A percentile compares a stretch with the other conserved stretches of the same genome.
Conservation (phyloP, 2,797 vertebrate genomes). For the Onychomys leucogaster region DNA sequence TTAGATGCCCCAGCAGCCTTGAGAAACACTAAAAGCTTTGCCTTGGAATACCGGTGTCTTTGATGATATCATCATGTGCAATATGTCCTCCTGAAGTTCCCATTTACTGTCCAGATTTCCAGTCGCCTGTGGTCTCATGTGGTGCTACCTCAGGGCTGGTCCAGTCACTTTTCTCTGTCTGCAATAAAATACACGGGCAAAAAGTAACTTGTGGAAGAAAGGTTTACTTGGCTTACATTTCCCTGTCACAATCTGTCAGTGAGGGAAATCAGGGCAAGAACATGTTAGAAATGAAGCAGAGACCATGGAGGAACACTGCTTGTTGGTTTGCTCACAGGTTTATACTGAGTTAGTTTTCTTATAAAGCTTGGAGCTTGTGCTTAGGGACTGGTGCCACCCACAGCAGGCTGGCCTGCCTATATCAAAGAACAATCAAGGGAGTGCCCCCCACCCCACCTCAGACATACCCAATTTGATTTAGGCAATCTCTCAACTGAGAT, state of each 20-base stretch:
- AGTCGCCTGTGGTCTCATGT: neutral
- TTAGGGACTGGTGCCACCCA: neutral
- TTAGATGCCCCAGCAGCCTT: neutral
- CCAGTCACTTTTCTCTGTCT: neutral
- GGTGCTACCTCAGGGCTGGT: neutral
- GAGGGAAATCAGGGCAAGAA: neutral
- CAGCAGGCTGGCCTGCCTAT: neutral
- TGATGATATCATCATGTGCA: neutral
- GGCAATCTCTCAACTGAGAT: neutral
- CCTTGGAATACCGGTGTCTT: neutral
- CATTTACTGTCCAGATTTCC: no score
- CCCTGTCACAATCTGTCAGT: neutral
- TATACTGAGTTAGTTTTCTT: neutral
- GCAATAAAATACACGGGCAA: neutral
- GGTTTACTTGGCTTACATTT: neutral
- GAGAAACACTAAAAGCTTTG: neutral
- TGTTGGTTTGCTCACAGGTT: neutral
- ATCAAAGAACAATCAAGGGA: neutral
- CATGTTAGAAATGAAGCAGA: neutral
- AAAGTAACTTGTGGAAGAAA: neutral
- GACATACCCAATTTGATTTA: neutral
- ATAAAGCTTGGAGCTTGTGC: neutral
- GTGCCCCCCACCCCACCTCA: no score
- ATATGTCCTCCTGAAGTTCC: neutral
- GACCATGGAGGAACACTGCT: no score